A percentile compares a stretch with the other conserved stretches of the same genome.
These are phyloP conservation scores for Prunella fulvescens DNA, from an alignment of 2,113 vertebrate species.

Conservation along the genomic window DNA sequence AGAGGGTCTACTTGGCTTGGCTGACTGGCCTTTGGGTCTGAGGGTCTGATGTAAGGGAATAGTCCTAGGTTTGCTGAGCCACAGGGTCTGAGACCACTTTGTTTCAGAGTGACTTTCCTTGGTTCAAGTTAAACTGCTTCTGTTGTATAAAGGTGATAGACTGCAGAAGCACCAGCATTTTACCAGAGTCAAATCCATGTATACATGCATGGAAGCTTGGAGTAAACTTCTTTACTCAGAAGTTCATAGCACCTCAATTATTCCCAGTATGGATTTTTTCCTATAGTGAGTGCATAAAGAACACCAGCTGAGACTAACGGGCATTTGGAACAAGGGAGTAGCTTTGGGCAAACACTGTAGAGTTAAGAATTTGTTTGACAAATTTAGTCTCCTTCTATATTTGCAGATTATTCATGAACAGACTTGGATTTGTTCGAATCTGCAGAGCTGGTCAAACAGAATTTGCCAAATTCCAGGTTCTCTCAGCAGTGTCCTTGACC, in stretches of 20 bases:
- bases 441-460: conserved; percentile 10
- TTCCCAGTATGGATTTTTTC: neutral
- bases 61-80: neutral
- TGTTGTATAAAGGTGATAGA: neutral
- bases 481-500: neutral
- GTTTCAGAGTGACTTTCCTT: neutral
- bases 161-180: neutral
- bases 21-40: neutral
- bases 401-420: conserved; percentile 21
- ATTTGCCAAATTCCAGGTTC: neutral
- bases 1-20: neutral
- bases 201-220: neutral
- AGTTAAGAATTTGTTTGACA: conserved; percentile 15
- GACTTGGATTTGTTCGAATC: neutral
- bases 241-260: neutral
- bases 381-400: conserved; percentile 1
- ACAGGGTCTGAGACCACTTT: neutral
- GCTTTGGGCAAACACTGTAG: neutral
- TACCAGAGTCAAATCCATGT: neutral
- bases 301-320: neutral
- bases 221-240: neutral
- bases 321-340: neutral
- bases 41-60: neutral
- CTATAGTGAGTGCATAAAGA: neutral
- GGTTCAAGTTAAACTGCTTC: neutral